Evolutionary conservation across 2,888 invertebrate genomes (phyloP).

Genomic region (Synergus itoensis): DNA sequence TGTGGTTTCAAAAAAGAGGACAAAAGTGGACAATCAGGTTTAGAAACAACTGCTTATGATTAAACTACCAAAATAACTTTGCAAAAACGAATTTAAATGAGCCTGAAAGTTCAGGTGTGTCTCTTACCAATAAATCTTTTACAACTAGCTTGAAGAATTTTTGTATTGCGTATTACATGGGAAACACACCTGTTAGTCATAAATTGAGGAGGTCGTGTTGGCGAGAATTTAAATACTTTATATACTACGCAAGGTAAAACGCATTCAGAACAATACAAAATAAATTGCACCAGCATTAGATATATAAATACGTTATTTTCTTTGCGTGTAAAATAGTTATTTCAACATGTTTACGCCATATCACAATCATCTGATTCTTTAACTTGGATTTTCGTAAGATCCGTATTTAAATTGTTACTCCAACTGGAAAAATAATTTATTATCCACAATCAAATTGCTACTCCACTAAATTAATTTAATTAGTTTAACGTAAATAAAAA

Average conservation of each 20-base stretch:
- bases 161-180: not conserved
- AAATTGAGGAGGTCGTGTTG: slow-evolving; percentile 15
- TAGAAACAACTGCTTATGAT: not conserved
- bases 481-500: not conserved
- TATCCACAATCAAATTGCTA: not conserved
- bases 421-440: not conserved
- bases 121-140: slow-evolving; percentile 5
- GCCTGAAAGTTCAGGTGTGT: slow-evolving; percentile 10
- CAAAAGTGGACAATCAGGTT: no score
- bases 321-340: not conserved
- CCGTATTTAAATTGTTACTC: no score
- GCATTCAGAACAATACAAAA: slow-evolving; percentile 12
- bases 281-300: not conserved
- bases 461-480: not conserved
- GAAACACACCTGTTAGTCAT: slow-evolving; percentile 32
- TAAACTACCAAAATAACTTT: not conserved
- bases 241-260: slow-evolving; percentile 8
- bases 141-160: slow-evolving; percentile 20
- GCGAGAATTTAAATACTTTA: slow-evolving; percentile 24
- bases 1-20: no score
- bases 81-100: not conserved
- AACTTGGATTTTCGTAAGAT: not conserved
- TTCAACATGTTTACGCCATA: not conserved
- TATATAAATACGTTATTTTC: not conserved
- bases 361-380: not conserved